Base-by-base conservation (phyloP, 2,888 invertebrate species). In the Kuschelorhynchus macadamiae region DNA sequence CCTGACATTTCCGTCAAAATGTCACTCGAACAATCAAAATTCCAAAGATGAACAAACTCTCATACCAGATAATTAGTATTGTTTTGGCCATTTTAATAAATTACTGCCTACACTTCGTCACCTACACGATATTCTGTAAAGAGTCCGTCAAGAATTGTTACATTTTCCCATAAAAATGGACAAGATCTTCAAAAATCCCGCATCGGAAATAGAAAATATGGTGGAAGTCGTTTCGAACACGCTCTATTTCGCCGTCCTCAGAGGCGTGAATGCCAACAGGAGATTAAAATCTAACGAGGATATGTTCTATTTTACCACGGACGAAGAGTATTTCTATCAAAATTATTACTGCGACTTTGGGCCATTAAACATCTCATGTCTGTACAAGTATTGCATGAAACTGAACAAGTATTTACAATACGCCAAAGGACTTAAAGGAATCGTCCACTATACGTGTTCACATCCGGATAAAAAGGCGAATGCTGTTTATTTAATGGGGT, bases 281-380 rank as follows among this genome's bases (percentile, higher is more conserved):
- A 84, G 87, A 72, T 86, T 92, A 30, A 89, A 88, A 80, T 90
- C 88, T 72, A 91, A 91, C 17, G 78, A 83, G 14, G 90, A 91
- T 71, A 88, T 88, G 9, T 90, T 92, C 84, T 95, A 92, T 81
- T 93, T 95, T 82, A 88, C 86, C 77, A 89, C 92, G 67, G 95
- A 95, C 79, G 88, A 92, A 75, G 92, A 94, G 78, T 85, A 94
- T 72, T 83, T 91, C 0, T 95, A 95, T 81, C 90, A 92, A 84
- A 94, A 93, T 81, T 94, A 92, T 83, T 95, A 94, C 83, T 88
- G 90, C 18, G 96, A 96, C 82, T 96, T 96, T 84, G 96, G 96
- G 2, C 96, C 96, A 0, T 84, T 95, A 74, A 96, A 95, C 85
- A 86, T 96, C 74, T 92, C 93, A 1, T 92, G 93, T 87, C 85